Percentiles rank a stretch among this genome's conserved stretches.
Conservation (phyloP, 2,888 invertebrate species). For the Xylocampa areola region DNA sequence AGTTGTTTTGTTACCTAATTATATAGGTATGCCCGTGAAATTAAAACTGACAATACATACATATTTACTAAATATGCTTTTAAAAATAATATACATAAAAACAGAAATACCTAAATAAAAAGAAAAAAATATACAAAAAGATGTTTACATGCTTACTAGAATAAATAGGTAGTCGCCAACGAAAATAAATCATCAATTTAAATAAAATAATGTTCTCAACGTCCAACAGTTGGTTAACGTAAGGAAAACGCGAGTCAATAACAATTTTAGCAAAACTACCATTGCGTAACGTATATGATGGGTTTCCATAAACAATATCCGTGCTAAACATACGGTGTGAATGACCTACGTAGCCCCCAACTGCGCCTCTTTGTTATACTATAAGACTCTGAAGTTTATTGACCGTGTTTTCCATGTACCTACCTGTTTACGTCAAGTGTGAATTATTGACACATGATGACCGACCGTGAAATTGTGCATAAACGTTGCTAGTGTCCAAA, state of each 20-base stretch:
- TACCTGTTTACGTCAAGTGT: constrained; percentile 60
- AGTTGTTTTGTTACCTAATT: too few species aligned
- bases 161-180: too few species aligned
- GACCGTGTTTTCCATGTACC: constrained; percentile 60
- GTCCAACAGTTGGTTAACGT: constrained; percentile 26
- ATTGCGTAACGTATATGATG: constrained; percentile 58
- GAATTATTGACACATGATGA: constrained; percentile 61
- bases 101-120: constrained; percentile 9
- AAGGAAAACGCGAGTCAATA: constrained; percentile 30
- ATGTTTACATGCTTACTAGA: too few species aligned
- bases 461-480: constrained; percentile 54
- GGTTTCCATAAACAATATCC: constrained; percentile 63
- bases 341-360: constrained; percentile 62
- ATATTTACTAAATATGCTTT: background rate
- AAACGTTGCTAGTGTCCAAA: constrained; percentile 31
- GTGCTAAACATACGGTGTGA: constrained; percentile 58
- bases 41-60: background rate
- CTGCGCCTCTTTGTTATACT: constrained; percentile 62
- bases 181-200: too few species aligned
- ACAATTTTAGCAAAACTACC: constrained; percentile 49
- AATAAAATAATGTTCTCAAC: constrained; percentile 18
- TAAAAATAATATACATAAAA: background rate
- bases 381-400: constrained; percentile 59
- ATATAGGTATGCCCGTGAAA: constrained; percentile 14
- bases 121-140: too few species aligned